Conservation (phyloP, 2,888 invertebrate species). For the Druceiella hillmani region DNA sequence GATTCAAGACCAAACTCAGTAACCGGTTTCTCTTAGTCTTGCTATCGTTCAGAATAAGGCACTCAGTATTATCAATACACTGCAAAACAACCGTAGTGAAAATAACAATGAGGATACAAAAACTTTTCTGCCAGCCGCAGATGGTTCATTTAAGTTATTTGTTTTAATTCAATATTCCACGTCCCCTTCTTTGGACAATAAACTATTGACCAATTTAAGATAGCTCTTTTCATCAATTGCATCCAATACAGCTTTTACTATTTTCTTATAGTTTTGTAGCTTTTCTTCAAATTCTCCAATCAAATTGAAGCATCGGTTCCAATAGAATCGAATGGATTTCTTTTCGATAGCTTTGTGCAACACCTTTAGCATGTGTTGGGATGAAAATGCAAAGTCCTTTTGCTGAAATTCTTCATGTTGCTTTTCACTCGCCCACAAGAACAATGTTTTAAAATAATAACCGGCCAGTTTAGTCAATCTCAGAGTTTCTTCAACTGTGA, state of each 20-base stretch:
- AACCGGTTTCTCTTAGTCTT: too few species aligned
- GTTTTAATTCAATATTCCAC: slow-evolving; percentile 25
- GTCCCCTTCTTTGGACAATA: slow-evolving; percentile 33
- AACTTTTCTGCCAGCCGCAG: too few species aligned
- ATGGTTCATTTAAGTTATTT: too few species aligned
- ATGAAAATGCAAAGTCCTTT: slow-evolving; percentile 32
- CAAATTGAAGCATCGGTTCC: slow-evolving; percentile 37
- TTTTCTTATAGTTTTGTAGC: slow-evolving; percentile 34
- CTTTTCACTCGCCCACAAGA: slow-evolving; percentile 39
- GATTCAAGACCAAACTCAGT: too few species aligned
- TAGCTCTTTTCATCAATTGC: slow-evolving; percentile 35
- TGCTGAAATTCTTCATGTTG: slow-evolving; percentile 36
- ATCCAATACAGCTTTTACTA: slow-evolving; percentile 35
- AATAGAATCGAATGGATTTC: slow-evolving; percentile 37
- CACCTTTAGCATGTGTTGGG: slow-evolving; percentile 35
- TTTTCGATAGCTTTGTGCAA: slow-evolving; percentile 31
- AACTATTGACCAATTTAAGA: slow-evolving; percentile 29
- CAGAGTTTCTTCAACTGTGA: slow-evolving; percentile 48
- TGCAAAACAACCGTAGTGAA: too few species aligned
- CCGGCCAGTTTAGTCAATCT: slow-evolving; percentile 47
- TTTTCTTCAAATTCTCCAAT: slow-evolving; percentile 33
- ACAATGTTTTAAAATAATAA: slow-evolving; percentile 54
- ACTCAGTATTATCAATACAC: too few species aligned
- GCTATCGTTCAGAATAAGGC: too few species aligned
- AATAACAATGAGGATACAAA: too few species aligned